Conservation (phyloP, 2,113 vertebrate species). For the Marcusenius ussheri region DNA sequence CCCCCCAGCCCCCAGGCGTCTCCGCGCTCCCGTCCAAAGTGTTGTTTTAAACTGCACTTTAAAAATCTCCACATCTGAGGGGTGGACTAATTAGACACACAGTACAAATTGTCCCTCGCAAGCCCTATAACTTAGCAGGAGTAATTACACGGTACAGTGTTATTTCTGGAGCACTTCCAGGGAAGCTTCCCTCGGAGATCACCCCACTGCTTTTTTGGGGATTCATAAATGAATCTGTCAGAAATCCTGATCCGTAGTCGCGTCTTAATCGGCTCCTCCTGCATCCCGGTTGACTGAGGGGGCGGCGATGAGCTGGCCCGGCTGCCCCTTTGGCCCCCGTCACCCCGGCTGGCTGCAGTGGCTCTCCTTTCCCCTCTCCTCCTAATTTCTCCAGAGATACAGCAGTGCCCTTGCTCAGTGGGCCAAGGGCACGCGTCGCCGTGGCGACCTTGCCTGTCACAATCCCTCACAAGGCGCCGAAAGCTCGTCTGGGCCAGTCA, state of each 20-base stretch:
- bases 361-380: constrained; percentile 24
- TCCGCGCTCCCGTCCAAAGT: constrained; percentile 55
- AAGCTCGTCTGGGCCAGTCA: constrained; percentile 42
- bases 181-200: constrained; percentile 58
- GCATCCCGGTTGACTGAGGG: neutral
- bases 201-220: constrained; percentile 32
- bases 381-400: constrained; percentile 1
- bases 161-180: constrained; percentile 69
- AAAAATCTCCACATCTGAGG: constrained; percentile 60
- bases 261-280: constrained; percentile 35
- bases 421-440: constrained; percentile 51
- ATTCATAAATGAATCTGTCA: constrained; percentile 31
- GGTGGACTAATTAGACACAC: constrained; percentile 69
- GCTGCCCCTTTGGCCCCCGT: neutral
- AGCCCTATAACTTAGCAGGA: constrained; percentile 63
- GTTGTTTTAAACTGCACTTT: constrained; percentile 45
- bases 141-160: constrained; percentile 67
- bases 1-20: constrained; percentile 42
- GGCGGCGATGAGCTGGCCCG: neutral
- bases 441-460: constrained; percentile 60
- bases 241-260: constrained; percentile 32
- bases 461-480: constrained; percentile 46
- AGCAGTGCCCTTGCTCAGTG: constrained; percentile 37
- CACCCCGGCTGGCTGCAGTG: neutral
- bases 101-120: constrained; percentile 69